phyloP scores from a whole-genome alignment of 2,888 invertebrate genomes.

The Lepidochitona cinerea region DNA sequence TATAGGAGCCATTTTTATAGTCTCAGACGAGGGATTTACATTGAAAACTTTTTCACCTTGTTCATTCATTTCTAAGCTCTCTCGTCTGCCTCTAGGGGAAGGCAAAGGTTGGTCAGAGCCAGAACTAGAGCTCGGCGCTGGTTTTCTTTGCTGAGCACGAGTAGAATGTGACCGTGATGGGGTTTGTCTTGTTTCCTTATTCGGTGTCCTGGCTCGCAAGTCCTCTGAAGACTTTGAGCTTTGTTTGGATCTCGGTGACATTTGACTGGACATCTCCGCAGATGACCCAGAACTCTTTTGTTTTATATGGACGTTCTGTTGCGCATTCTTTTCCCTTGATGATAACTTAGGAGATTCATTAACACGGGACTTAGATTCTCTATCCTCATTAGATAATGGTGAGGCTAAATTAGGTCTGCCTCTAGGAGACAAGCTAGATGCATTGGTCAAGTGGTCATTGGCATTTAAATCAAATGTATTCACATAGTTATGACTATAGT shows the following conservation, averaged over 20 bases:
- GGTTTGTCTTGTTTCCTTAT: not conserved
- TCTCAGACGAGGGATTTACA: not conserved
- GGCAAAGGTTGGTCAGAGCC: not conserved
- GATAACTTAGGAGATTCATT: not conserved
- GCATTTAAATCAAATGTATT: not conserved
- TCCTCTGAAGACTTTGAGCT: slow-evolving; percentile 34
- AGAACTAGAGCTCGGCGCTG: not conserved
- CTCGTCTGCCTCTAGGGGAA: not conserved
- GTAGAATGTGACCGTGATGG: not conserved
- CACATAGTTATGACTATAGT: not conserved
- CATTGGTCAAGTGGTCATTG: not conserved
- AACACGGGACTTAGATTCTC: not conserved
- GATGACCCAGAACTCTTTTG: not conserved
- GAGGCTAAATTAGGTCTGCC: no score
- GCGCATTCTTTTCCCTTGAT: not conserved
- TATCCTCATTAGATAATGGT: not conserved
- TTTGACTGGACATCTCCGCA: not conserved
- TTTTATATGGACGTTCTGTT: not conserved
- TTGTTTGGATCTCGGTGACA: slow-evolving; percentile 26
- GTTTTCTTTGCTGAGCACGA: not conserved
- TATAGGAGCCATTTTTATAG: not conserved
- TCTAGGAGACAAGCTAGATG: not conserved
- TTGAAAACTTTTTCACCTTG: no score
- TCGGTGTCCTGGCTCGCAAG: slow-evolving; percentile 12
- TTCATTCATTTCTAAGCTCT: not conserved